Percentiles rank a stretch among this genome's conserved stretches.
phyloP scores from a whole-genome alignment of 1,140 invertebrate species.

The Parasteatoda tepidariorum region DNA sequence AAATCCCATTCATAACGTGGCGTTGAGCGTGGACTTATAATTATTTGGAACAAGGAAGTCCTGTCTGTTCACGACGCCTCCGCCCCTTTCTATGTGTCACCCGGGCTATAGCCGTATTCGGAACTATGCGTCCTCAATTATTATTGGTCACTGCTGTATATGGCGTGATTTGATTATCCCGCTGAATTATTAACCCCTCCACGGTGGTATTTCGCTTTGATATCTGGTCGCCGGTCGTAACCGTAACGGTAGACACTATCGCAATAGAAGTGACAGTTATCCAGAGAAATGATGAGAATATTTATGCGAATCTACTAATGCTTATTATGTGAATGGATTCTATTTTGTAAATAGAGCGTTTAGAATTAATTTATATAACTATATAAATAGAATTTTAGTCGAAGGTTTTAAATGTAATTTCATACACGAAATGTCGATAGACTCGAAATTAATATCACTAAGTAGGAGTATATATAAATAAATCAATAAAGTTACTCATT shows the following conservation, averaged over 20 bases:
- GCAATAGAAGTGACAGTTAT: slow-evolving; percentile 38
- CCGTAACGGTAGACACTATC: background rate
- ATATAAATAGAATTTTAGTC: too few relatives aligned
- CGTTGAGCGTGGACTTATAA: slow-evolving; percentile 24
- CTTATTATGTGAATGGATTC: too few relatives aligned
- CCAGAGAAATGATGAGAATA: too few relatives aligned
- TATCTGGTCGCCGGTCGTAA: slow-evolving; percentile 4
- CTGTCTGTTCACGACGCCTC: slow-evolving; percentile 26
- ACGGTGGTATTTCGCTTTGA: slow-evolving; percentile 11
- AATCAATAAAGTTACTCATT: too few relatives aligned
- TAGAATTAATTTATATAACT: too few relatives aligned
- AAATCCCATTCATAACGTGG: slow-evolving; percentile 25
- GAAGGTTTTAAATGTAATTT: too few relatives aligned
- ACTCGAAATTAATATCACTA: too few relatives aligned
- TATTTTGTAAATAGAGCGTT: too few relatives aligned
- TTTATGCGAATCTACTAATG: too few relatives aligned
- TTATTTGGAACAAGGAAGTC: slow-evolving; percentile 19
- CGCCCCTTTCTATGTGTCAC: slow-evolving; percentile 20
- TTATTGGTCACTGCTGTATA: slow-evolving; percentile 25
- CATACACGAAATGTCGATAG: too few relatives aligned
- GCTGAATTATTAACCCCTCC: slow-evolving; percentile 41
- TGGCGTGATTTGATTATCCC: slow-evolving; percentile 45
- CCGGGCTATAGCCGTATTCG: background rate
- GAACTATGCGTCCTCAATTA: slow-evolving; percentile 47
- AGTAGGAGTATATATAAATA: too few relatives aligned